Evolutionary conservation across 2,113 vertebrate genomes (phyloP), one percentile per base, ranked within the genome.

Genomic region (Myotis davidii): DNA sequence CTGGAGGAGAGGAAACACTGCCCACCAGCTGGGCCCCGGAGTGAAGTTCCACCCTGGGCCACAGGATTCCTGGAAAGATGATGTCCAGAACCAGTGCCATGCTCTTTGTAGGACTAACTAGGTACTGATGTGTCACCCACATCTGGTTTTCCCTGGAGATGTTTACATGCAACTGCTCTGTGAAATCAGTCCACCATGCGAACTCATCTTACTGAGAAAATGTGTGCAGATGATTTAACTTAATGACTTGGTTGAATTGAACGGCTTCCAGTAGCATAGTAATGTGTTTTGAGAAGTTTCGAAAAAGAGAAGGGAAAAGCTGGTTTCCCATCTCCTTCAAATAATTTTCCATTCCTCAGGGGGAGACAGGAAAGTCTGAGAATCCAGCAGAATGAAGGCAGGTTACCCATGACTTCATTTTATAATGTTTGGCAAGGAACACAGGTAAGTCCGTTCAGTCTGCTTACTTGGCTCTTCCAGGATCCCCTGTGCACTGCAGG

Each of bases 181-280:
- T 98, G 97, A 93, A 89, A 45, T 37, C 97, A 96, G 95, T 97
- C 96, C 94, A 97, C 97, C 97, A 91, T 23, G 29, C 90, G 27
- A 90, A 97, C 96, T 97, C 95, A 65, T 98, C 96, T 94, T 27
- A 17, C 96, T 86, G 97, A 97, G 97, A 85, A 93, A 97, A 98
- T 96, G 97, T 95, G 98, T 94, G 96, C 97, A 95, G 98, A 98
- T 98, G 98, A 98, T 97, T 98, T 97, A 97, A 97, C 97, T 98
- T 87, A 97, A 96, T 98, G 98, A 96, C 95, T 98, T 95, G 39
- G 98, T 97, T 96, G 61, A 95, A 69, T 94, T 98, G 98, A 98
- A 98, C 1, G 0, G 56, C 86, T 98, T 98, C 98, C 98, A 98
- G 98, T 96, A 94, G 98, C 93, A 0, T 97, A 97, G 98, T 98